These are phyloP conservation scores for Listrodromus nycthemerus DNA, from an alignment of 2,888 invertebrate species.

Conservation along the genomic window DNA sequence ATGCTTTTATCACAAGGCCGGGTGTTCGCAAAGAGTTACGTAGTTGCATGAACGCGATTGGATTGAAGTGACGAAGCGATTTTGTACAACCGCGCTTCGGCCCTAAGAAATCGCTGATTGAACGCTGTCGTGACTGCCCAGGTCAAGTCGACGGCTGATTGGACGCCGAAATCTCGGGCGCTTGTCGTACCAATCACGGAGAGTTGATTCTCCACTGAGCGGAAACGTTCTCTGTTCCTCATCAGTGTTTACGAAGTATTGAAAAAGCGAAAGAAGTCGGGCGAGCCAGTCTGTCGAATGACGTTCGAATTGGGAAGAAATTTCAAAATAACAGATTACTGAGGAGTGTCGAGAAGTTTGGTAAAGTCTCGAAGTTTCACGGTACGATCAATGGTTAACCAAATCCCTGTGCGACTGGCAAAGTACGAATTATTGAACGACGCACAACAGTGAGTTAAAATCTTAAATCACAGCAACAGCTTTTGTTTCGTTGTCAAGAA, in stretches of 20 bases:
- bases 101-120: not conserved
- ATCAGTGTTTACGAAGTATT: not conserved
- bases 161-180: not conserved
- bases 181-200: not conserved
- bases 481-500: not conserved
- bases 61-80: not conserved
- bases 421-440: slow-evolving; percentile 78
- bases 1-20: not conserved
- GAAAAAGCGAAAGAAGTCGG: not conserved
- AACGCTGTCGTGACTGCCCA: not conserved
- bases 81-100: not conserved
- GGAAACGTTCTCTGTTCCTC: not conserved
- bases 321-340: not conserved
- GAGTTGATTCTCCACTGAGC: not conserved
- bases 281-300: not conserved
- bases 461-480: not conserved
- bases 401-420: slow-evolving; percentile 77
- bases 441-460: slow-evolving; percentile 75
- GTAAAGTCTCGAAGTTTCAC: slow-evolving; percentile 3
- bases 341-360: not conserved
- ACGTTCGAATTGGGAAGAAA: not conserved
- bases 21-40: not conserved
- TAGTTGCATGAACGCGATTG: not conserved
- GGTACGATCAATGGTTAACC: slow-evolving; percentile 77
- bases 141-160: not conserved